Evolutionary conservation across 2,797 vertebrate species (phyloP).

Genomic region (Myotis pilosus): DNA sequence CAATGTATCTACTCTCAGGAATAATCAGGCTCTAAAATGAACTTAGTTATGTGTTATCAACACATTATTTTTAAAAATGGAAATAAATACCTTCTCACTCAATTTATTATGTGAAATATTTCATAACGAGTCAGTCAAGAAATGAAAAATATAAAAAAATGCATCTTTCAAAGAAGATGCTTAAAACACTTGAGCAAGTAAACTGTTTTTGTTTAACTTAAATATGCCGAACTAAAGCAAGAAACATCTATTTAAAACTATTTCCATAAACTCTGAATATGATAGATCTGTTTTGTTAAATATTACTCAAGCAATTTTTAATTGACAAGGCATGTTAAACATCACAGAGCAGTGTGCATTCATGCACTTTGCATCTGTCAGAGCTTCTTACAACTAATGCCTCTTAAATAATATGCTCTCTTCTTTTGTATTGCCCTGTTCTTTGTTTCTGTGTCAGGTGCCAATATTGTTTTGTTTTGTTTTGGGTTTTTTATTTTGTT

Average conservation of each 20-base stretch:
- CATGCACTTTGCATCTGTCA: slow-evolving; percentile 81
- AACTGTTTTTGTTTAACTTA: slow-evolving; percentile 46
- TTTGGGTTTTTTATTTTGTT: slow-evolving; percentile 33
- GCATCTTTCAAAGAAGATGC: slow-evolving; percentile 29
- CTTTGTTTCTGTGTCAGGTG: slow-evolving; percentile 77
- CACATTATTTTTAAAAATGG: neutral
- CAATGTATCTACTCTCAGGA: neutral
- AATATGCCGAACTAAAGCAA: slow-evolving; percentile 71
- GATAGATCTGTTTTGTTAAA: slow-evolving; percentile 81
- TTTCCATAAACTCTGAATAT: slow-evolving; percentile 71
- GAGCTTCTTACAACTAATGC: slow-evolving; percentile 78
- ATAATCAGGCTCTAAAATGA: neutral
- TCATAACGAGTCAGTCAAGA: neutral
- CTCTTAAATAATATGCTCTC: slow-evolving; percentile 75
- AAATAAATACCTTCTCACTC: neutral
- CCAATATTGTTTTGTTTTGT: neutral
- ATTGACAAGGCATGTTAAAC: slow-evolving; percentile 83
- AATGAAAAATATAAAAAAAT: slow-evolving; percentile 9
- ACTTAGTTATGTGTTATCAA: neutral
- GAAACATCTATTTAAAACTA: slow-evolving; percentile 67
- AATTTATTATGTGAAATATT: neutral
- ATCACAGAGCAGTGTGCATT: slow-evolving; percentile 79
- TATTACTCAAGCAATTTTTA: slow-evolving; percentile 85
- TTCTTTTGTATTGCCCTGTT: slow-evolving; percentile 74
- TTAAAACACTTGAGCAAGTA: slow-evolving; percentile 53